A percentile compares a stretch with the other conserved stretches of the same genome.
Conservation (phyloP, 2,797 vertebrate species). For the Megaceryle alcyon region DNA sequence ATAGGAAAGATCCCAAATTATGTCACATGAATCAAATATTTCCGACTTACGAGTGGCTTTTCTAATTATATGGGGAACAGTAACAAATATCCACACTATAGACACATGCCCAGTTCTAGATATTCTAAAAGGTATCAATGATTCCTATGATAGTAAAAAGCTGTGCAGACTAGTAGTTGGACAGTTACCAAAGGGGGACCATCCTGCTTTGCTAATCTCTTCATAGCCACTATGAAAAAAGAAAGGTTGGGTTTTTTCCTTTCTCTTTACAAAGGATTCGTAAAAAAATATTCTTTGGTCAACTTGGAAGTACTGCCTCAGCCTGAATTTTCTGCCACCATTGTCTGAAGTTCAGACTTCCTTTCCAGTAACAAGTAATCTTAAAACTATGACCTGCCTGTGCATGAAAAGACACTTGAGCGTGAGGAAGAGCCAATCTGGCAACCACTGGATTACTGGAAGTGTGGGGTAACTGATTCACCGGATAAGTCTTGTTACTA, state of each 20-base stretch:
- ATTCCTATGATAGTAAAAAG: neutral
- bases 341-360: conserved; percentile 39
- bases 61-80: neutral
- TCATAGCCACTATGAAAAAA: neutral
- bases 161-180: neutral
- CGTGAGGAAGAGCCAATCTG: neutral
- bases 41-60: neutral
- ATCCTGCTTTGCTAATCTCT: neutral
- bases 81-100: neutral
- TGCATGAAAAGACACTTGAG: neutral
- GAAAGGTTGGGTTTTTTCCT: neutral
- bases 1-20: neutral
- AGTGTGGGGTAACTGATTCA: conserved; percentile 15
- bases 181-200: neutral
- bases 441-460: neutral
- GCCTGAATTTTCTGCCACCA: conserved; percentile 6
- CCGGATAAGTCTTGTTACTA: neutral
- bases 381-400: neutral
- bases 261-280: neutral
- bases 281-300: neutral
- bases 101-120: neutral
- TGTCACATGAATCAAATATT: neutral
- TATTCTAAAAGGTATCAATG: neutral
- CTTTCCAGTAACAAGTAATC: conserved; percentile 40
- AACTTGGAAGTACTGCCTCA: neutral